A percentile compares a stretch with the other conserved stretches of the same genome.
These are phyloP conservation scores for Corvus moneduloides DNA, from an alignment of 2,113 vertebrate species.

Conservation along the genomic window DNA sequence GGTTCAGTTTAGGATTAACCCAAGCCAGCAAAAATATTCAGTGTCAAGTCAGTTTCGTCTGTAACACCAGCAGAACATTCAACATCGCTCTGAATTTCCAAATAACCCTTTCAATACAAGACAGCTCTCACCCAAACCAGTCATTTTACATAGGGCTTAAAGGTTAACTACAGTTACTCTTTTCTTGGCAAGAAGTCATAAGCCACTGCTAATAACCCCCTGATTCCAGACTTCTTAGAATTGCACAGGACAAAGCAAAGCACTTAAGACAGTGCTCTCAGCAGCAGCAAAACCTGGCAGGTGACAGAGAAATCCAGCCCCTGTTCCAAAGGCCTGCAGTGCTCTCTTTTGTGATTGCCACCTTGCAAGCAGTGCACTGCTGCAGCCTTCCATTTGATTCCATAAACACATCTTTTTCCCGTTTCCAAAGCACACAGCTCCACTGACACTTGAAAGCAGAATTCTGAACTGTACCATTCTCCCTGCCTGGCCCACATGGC, in stretches of 20 bases:
- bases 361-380: background rate
- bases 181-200: background rate
- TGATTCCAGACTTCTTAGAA: background rate
- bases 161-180: background rate
- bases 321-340: background rate
- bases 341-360: background rate
- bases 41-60: background rate
- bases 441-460: background rate
- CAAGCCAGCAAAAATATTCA: background rate
- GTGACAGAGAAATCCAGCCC: background rate
- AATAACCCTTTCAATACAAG: background rate
- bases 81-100: background rate
- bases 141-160: background rate
- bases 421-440: background rate
- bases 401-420: background rate
- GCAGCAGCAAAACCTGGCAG: background rate
- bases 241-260: background rate
- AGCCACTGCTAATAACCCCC: background rate
- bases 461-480: background rate
- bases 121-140: background rate
- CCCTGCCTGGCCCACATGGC: background rate
- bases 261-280: background rate
- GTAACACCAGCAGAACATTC: background rate
- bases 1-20: background rate
- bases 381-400: background rate